A percentile compares a stretch with the other conserved stretches of the same genome.
These are phyloP conservation scores for Lamellibrachia satsuma DNA, from an alignment of 2,888 invertebrate genomes.

Conservation along the genomic window DNA sequence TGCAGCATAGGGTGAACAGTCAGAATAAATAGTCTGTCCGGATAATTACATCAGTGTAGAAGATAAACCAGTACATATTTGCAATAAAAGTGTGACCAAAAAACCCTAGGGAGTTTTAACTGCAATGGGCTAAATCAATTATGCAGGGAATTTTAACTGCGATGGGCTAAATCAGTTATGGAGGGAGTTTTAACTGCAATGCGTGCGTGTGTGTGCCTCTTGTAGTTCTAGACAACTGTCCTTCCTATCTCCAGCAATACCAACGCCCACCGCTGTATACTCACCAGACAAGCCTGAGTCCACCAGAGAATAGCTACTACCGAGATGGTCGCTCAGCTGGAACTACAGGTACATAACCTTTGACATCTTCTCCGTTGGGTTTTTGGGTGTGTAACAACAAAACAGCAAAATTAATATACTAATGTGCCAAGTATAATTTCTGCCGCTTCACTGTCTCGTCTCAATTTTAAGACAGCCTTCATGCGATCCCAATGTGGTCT, in stretches of 20 bases:
- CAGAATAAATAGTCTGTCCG: too few relatives aligned
- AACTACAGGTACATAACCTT: background rate
- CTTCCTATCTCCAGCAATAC: slow-evolving; percentile 56
- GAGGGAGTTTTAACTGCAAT: background rate
- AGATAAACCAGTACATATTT: too few relatives aligned
- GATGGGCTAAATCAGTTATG: background rate
- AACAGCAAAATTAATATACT: too few relatives aligned
- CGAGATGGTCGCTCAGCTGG: background rate
- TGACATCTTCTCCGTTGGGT: background rate
- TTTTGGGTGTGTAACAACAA: slow-evolving; percentile 22
- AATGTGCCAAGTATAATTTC: too few relatives aligned
- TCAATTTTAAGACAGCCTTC: too few relatives aligned
- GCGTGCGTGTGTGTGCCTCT: background rate
- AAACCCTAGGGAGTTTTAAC: background rate
- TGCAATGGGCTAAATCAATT: background rate
- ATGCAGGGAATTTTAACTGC: background rate
- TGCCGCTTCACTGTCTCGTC: too few relatives aligned
- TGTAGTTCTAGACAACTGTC: background rate
- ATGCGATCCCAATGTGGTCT: too few relatives aligned
- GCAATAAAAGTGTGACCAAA: too few relatives aligned
- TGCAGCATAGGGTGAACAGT: too few relatives aligned
- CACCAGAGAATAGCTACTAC: background rate
- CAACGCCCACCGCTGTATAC: slow-evolving; percentile 60
- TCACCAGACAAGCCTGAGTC: slow-evolving; percentile 47
- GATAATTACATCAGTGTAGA: too few relatives aligned